A percentile compares a stretch with the other conserved stretches of the same genome.
Evolutionary conservation across 23 tunicate genomes (phyloP).

Genomic region (Halocynthia roretzi): DNA sequence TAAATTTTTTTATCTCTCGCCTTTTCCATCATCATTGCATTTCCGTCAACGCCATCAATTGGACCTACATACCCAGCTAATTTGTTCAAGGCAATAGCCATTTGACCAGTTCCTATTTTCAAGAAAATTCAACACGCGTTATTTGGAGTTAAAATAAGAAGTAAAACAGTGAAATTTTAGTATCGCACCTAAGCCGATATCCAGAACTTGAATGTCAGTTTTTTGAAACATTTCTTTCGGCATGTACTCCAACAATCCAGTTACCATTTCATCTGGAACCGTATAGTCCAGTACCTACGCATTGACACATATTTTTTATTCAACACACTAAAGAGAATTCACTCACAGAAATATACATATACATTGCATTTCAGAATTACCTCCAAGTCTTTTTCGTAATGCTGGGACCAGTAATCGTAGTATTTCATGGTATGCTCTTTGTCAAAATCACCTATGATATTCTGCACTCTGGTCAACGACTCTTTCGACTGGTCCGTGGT

Average conservation of each 20-base stretch:
- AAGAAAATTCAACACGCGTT: not conserved
- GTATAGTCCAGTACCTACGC: slow-evolving; percentile 52
- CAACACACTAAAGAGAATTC: too few relatives aligned
- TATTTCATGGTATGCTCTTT: slow-evolving; percentile 72
- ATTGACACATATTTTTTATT: too few relatives aligned
- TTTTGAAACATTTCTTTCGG: slow-evolving; percentile 21
- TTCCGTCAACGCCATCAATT: slow-evolving; percentile 66
- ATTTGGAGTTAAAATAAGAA: not conserved
- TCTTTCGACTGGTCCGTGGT: slow-evolving; percentile 41
- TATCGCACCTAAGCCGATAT: slow-evolving; percentile 63
- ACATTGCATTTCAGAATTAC: slow-evolving; percentile 7
- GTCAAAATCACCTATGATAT: slow-evolving; percentile 75
- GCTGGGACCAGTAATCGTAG: slow-evolving; percentile 83
- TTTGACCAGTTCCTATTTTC: slow-evolving; percentile 65
- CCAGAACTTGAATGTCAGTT: slow-evolving; percentile 22
- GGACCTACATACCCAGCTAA: slow-evolving; percentile 17
- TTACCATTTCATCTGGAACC: slow-evolving; percentile 70
- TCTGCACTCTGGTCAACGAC: slow-evolving; percentile 54
- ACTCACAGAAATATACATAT: too few relatives aligned
- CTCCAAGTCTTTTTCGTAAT: slow-evolving; percentile 71
- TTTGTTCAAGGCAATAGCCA: slow-evolving; percentile 55
- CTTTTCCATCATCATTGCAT: slow-evolving; percentile 52
- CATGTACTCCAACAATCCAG: slow-evolving; percentile 19
- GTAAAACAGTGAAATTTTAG: not conserved
- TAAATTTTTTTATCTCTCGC: slow-evolving; percentile 40